Evolutionary conservation across 1,140 invertebrate species (phyloP).

Genomic region (Triops cancriformis): DNA sequence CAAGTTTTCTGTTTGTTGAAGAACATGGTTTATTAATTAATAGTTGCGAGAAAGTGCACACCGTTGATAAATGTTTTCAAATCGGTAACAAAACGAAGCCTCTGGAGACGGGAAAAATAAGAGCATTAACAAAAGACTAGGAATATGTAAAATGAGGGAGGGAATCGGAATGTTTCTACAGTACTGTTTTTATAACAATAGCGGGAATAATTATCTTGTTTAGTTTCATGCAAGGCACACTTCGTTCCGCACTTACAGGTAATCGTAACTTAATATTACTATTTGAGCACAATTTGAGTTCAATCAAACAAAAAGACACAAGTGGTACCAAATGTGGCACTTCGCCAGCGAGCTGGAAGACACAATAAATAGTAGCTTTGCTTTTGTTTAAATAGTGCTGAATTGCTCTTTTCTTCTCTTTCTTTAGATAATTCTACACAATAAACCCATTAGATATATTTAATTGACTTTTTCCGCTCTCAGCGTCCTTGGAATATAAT

Average conservation of each 20-base stretch:
- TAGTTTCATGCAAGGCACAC: too few relatives aligned
- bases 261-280: too few relatives aligned
- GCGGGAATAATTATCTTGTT: too few relatives aligned
- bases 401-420: background rate
- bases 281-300: too few relatives aligned
- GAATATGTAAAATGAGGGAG: background rate
- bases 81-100: background rate
- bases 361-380: background rate
- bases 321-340: too few relatives aligned
- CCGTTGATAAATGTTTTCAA: background rate
- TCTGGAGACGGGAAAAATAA: background rate
- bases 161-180: background rate
- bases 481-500: background rate
- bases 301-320: too few relatives aligned
- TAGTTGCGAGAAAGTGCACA: background rate
- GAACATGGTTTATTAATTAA: background rate
- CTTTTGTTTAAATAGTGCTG: background rate
- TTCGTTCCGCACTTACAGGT: too few relatives aligned
- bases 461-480: background rate
- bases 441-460: background rate
- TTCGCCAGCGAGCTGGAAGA: too few relatives aligned
- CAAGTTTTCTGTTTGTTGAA: background rate
- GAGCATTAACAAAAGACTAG: background rate
- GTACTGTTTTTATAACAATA: background rate
- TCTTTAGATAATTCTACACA: background rate